Base-by-base conservation (phyloP, 2,888 invertebrate genomes). In the Buathra laborator region DNA sequence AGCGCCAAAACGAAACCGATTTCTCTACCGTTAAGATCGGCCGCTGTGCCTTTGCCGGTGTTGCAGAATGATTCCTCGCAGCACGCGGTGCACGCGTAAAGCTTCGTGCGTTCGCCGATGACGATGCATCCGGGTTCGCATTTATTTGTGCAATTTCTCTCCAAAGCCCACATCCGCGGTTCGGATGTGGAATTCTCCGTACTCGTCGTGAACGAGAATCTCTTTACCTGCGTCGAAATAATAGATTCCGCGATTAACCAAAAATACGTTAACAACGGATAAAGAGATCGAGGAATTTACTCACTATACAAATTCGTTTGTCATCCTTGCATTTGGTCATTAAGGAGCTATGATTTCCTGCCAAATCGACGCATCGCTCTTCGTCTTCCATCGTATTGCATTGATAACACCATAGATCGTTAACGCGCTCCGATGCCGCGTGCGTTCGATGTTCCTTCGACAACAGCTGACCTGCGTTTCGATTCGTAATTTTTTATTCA, bases 41-140 rank as follows among this genome's bases (percentile, higher is more conserved):
- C 89, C 74, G 92, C 92, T 29, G 90, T 90, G 10, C 93, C 93
- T 67, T 96, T 97, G 16, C 97, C 98, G 53, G 95, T 95, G 93
- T 98, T 98, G 94, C 98, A 98, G 6, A 96, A 95, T 4, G 96
- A 96, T 10, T 95, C 95, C 87, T 96, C 96, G 93, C 98, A 98
- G 92, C 98, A 98, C 0, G 97, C 96, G 0, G 97, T 98, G 93
- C 98, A 98, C 14, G 98, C 97, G 94, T 97, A 97, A 0, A 98
- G 94, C 92, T 98, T 98, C 5, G 98, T 98, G 70, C 98, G 94
- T 92, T 98, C 98, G 0, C 98, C 98, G 87, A 98, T 98, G 71
- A 98, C 96, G 90, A 98, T 98, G 94, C 98, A 98, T 12, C 98
- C 98, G 0, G 97, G 96, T 89, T 98, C 97, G 94, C 98, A 98